Conservation (phyloP, 2,113 vertebrate species). For the Rutilus rutilus region DNA sequence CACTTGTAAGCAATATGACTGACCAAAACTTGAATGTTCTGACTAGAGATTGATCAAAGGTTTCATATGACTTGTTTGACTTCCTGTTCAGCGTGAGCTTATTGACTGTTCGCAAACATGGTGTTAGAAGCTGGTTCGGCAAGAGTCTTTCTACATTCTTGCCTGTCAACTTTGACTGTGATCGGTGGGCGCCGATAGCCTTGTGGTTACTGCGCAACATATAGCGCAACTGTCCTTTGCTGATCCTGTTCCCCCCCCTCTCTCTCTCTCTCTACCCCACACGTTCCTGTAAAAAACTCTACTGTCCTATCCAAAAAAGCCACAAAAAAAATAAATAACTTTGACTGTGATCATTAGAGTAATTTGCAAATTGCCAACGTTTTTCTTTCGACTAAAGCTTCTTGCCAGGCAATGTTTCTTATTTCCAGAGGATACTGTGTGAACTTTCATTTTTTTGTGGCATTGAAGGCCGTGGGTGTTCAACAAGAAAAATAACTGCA, state of each 20-base stretch:
- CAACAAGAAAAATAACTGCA: not conserved
- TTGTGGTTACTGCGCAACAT: too few species aligned
- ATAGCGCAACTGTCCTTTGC: too few species aligned
- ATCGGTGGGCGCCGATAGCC: too few species aligned
- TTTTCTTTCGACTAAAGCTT: not conserved
- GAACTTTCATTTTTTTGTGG: not conserved
- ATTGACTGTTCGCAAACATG: not conserved
- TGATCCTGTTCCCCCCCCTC: too few species aligned
- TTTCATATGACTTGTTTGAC: not conserved
- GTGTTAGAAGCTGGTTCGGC: not conserved
- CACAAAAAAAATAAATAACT: too few species aligned
- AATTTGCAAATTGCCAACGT: not conserved
- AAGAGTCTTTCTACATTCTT: not conserved
- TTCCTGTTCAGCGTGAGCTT: not conserved
- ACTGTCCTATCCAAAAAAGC: too few species aligned
- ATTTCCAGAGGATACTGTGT: not conserved
- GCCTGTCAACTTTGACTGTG: not conserved
- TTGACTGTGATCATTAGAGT: not conserved
- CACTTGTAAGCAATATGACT: not conserved
- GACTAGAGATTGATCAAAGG: not conserved
- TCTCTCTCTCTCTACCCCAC: too few species aligned
- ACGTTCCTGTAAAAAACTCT: too few species aligned
- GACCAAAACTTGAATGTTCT: not conserved
- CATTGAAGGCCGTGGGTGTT: too few species aligned
- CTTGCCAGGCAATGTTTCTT: not conserved